A percentile compares a stretch with the other conserved stretches of the same genome.
Evolutionary conservation across 2,113 vertebrate genomes (phyloP).

Genomic region (Perognathus longimembris): DNA sequence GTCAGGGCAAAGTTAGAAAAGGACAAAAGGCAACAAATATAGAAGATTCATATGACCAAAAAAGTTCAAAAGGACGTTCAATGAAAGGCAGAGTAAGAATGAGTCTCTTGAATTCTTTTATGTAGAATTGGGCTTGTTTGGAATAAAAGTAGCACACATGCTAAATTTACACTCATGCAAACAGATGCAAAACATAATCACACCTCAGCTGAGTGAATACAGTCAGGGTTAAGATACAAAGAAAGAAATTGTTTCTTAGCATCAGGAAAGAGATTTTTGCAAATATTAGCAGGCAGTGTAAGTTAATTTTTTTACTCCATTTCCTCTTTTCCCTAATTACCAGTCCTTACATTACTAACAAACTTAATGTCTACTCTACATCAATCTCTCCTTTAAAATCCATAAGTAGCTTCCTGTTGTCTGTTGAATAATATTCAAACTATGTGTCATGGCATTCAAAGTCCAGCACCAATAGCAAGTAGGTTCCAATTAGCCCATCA

Average conservation of each 20-base stretch:
- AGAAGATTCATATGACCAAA: not conserved
- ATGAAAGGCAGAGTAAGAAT: not conserved
- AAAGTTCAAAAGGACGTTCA: not conserved
- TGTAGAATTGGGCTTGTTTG: not conserved
- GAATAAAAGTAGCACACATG: not conserved
- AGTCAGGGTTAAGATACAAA: not conserved
- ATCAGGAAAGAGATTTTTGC: not conserved
- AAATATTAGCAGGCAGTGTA: not conserved
- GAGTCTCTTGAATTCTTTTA: conserved; percentile 9
- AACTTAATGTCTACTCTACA: not conserved
- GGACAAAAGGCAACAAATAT: not conserved
- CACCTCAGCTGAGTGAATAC: not conserved
- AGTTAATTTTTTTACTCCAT: not conserved
- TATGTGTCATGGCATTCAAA: conserved; percentile 1
- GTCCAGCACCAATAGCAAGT: not conserved
- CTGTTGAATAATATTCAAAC: conserved; percentile 37
- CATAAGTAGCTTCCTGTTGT: not conserved
- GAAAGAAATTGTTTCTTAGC: not conserved
- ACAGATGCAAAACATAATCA: not conserved
- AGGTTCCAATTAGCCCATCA: conserved; percentile 53
- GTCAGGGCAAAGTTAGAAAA: conserved; percentile 10
- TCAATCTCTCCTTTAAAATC: not conserved
- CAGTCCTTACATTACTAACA: conserved; percentile 1
- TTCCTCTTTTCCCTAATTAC: not conserved
- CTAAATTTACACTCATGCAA: not conserved